Evolutionary conservation across 2,113 vertebrate species (phyloP), one percentile per base, ranked within the genome.

Genomic region (Gnathonemus echidnorhynchus): DNA sequence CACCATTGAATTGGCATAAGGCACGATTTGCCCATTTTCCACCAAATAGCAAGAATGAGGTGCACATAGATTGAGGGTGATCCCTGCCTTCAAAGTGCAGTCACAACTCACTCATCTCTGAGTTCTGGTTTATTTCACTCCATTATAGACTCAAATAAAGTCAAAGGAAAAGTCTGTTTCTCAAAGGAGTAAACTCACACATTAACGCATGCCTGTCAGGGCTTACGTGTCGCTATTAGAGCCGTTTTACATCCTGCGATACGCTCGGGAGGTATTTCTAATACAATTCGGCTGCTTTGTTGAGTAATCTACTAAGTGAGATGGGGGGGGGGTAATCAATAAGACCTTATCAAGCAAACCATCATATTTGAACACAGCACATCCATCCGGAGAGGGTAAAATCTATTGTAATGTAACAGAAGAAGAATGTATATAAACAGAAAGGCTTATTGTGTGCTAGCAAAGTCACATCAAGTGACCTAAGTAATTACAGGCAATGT

Each of bases 401-500:
- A 86, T 39, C 84, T 3, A 50, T 89, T 85, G 87, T 42, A 53
- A 27, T 46, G 53, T 50, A 62, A 88, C 46, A 91, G 39, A 89
- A 89, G 13, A 15, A 62, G n/a, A 66, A 77, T 77, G 13, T 87
- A 8, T 10, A 52, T 56, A 90, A 27, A 66, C 83, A 13, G 31
- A 87, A 35, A 39, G 27, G 17, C 80, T 21, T 89, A 56, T 45
- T 89, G 62, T 45, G 88, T 89, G 90, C 83, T 1, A 19, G 62
- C 70, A 88, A 87, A 58, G 74, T 87, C 9, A 62, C 90, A 46
- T 74, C 5, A 89, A 83, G 70, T 10, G 8, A 50, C 85, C 90
- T 86, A 90, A 92, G 90, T 48, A 84, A 66, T 52, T 91, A 53
- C 86, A 90, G 90, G 86, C 52, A 56, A 93, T 92, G 91, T 91